Conservation (phyloP, 2,888 invertebrate genomes). For the Hipparchia sbordonii region DNA sequence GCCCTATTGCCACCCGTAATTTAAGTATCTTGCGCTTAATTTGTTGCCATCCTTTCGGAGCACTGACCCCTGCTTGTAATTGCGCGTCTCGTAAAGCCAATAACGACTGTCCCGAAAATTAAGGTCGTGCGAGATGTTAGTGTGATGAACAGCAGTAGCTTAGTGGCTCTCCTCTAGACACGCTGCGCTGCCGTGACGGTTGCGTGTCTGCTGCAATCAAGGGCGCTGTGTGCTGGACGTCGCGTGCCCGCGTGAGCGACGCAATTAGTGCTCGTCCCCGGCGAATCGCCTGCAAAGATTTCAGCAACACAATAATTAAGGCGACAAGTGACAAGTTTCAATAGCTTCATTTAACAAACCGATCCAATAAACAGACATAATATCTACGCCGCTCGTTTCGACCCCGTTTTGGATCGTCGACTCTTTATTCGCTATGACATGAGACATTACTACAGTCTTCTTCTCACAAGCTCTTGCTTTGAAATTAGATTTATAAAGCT, state of each 20-base stretch:
- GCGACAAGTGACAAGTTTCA: slow-evolving; percentile 3
- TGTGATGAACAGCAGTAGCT: neutral
- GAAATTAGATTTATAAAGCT: too few species aligned
- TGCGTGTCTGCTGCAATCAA: neutral
- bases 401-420: neutral
- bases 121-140: neutral
- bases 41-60: neutral
- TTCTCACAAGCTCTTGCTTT: too few species aligned
- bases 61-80: neutral
- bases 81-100: neutral
- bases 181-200: neutral
- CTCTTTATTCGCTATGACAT: too few species aligned
- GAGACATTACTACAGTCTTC: too few species aligned
- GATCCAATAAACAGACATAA: neutral
- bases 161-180: neutral
- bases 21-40: neutral
- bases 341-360: neutral
- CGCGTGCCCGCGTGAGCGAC: neutral
- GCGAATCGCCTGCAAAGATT: neutral
- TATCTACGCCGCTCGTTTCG: too few species aligned
- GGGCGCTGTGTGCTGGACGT: neutral
- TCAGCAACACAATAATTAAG: neutral
- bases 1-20: neutral
- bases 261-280: neutral
- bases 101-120: neutral